Evolutionary conservation across 1,140 invertebrate genomes (phyloP).

Genomic region (Eupeodes corollae): DNA sequence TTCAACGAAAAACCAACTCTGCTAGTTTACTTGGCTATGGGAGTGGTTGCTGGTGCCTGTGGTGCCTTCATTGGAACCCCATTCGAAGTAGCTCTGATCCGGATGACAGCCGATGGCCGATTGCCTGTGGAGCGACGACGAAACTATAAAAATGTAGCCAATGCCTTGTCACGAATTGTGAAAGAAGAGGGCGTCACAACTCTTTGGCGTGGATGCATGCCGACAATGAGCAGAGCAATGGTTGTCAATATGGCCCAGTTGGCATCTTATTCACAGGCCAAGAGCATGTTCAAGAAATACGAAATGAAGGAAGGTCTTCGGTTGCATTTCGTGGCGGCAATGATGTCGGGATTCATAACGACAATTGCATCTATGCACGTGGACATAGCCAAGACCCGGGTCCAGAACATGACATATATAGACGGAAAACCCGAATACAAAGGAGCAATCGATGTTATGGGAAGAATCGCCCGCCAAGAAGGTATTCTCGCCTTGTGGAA

Average conservation of each 20-base stretch:
- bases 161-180: conserved; percentile 79
- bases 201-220: conserved; percentile 79
- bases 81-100: conserved; percentile 81
- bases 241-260: conserved; percentile 97
- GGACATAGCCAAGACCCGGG: conserved; percentile 97
- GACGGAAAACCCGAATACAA: conserved; percentile 89
- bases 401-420: conserved; percentile 89
- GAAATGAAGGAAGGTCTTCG: conserved; percentile 80
- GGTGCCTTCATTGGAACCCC: conserved; percentile 91
- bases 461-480: conserved; percentile 75
- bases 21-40: conserved; percentile 45
- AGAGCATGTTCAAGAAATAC: conserved; percentile 40
- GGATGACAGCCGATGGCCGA: conserved; percentile 95
- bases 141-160: conserved; percentile 88
- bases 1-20: conserved; percentile 18
- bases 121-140: conserved; percentile 73
- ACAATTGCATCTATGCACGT: conserved; percentile 96
- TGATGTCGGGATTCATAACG: conserved; percentile 95
- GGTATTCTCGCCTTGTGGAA: conserved; percentile 96
- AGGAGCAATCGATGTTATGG: conserved; percentile 78
- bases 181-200: conserved; percentile 82
- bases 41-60: conserved; percentile 72
- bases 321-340: conserved; percentile 88
- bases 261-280: conserved; percentile 86
- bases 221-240: conserved; percentile 73